Evolutionary conservation across 2,888 invertebrate species (phyloP).

Genomic region (Drosophila flavopinicola): DNA sequence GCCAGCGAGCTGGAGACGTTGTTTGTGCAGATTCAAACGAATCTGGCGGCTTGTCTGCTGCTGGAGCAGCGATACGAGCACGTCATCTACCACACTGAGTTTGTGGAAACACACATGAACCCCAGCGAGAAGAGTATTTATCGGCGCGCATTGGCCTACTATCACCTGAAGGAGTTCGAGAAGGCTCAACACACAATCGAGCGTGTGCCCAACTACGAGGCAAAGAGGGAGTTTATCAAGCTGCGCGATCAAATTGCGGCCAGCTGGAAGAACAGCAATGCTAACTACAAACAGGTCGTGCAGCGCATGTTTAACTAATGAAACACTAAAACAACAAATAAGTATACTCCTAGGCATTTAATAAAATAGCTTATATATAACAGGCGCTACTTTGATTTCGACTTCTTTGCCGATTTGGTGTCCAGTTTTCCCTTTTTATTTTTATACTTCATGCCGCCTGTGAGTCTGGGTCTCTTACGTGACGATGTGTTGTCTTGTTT

Average conservation of each 20-base stretch:
- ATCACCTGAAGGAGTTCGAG: conserved; percentile 87
- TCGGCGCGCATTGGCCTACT: conserved; percentile 85
- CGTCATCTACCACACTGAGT: conserved; percentile 87
- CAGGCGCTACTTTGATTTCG: conserved; percentile 47
- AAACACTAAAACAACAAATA: conserved; percentile 6
- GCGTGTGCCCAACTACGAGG: conserved; percentile 86
- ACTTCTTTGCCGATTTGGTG: conserved; percentile 17
- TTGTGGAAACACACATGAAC: conserved; percentile 80
- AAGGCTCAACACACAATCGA: conserved; percentile 87
- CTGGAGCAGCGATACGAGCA: conserved; percentile 88
- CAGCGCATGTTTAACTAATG: conserved; percentile 85
- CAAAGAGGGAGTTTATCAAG: conserved; percentile 87
- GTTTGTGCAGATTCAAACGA: conserved; percentile 90
- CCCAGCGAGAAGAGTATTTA: conserved; percentile 85
- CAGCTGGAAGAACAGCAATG: conserved; percentile 87
- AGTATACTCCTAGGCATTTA: conserved; percentile 29
- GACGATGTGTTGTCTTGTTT: conserved; percentile 63
- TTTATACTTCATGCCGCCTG: conserved; percentile 72
- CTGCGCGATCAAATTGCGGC: conserved; percentile 86
- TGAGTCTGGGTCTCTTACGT: conserved; percentile 71
- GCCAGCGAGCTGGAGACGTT: conserved; percentile 86
- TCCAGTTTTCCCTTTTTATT: conserved; percentile 69
- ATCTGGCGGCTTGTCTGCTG: conserved; percentile 92
- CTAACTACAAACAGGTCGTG: conserved; percentile 85
- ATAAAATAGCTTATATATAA: conserved; percentile 42